Evolutionary conservation across 2,113 vertebrate species (phyloP).

Genomic region (Actinemys pallida): DNA sequence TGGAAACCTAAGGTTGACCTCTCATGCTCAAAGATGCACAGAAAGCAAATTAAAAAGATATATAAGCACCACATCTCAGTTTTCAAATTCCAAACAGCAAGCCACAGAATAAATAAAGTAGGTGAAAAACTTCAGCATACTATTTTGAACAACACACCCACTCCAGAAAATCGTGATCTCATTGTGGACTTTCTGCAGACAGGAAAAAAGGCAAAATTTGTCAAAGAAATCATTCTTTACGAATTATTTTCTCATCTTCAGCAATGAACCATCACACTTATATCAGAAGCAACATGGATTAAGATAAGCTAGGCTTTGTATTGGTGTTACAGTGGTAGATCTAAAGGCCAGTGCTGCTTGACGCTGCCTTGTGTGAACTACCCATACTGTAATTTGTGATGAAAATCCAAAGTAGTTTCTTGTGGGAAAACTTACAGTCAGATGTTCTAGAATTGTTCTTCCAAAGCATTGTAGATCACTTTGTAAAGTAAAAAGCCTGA

Average conservation of each 20-base stretch:
- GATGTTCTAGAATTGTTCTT: conserved; percentile 80
- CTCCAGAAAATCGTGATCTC: neutral
- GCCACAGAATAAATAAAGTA: neutral
- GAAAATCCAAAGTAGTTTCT: conserved; percentile 9
- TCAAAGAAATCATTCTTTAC: neutral
- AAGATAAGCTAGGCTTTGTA: neutral
- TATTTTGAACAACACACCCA: neutral
- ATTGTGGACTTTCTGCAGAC: neutral
- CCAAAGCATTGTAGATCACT: conserved; percentile 69
- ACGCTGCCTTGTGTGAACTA: neutral
- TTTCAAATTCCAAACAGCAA: neutral
- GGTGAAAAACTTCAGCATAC: neutral
- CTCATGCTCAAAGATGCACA: neutral
- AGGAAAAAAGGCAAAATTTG: neutral
- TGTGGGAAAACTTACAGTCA: conserved; percentile 48
- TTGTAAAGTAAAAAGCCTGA: conserved; percentile 76
- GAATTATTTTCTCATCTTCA: neutral
- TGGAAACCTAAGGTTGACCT: neutral
- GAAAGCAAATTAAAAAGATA: neutral
- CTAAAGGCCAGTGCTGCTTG: conserved; percentile 25
- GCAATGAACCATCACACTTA: neutral
- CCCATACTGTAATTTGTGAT: conserved; percentile 19
- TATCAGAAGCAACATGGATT: neutral
- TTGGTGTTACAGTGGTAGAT: neutral
- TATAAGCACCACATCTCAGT: neutral